Conservation (phyloP, 2,113 vertebrate species). For the Engraulis encrasicolus region DNA sequence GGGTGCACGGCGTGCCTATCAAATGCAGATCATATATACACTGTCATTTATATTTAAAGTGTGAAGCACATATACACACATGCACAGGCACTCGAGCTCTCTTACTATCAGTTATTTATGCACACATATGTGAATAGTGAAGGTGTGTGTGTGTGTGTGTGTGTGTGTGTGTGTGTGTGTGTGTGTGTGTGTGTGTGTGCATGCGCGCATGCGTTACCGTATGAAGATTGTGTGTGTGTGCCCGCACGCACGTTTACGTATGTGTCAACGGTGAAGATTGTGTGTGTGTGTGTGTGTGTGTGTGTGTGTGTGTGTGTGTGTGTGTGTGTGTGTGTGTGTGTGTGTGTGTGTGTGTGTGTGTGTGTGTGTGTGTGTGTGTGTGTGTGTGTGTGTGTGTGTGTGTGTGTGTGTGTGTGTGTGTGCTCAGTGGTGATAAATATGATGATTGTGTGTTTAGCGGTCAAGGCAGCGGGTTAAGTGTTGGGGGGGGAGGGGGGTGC, state of each 20-base stretch:
- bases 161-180: conserved; percentile 12
- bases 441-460: conserved; percentile 1
- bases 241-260: too few species aligned
- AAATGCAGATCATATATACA: too few species aligned
- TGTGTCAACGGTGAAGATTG: too few species aligned
- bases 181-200: conserved; percentile 28
- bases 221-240: conserved; percentile 36
- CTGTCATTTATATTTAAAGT: too few species aligned
- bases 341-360: conserved; percentile 33
- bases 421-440: conserved; percentile 10
- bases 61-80: too few species aligned
- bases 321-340: background rate
- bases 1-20: too few species aligned
- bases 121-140: background rate
- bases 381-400: background rate
- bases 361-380: background rate
- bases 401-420: conserved; percentile 25
- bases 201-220: background rate
- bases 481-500: conserved; percentile 43
- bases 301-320: conserved; percentile 33
- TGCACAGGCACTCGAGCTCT: too few species aligned
- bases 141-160: background rate
- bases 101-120: background rate
- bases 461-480: conserved; percentile 23
- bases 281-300: background rate